Percentiles rank a stretch among this genome's conserved stretches.
Conservation (phyloP, 2,888 invertebrate species). For the Torymus tubicola region DNA sequence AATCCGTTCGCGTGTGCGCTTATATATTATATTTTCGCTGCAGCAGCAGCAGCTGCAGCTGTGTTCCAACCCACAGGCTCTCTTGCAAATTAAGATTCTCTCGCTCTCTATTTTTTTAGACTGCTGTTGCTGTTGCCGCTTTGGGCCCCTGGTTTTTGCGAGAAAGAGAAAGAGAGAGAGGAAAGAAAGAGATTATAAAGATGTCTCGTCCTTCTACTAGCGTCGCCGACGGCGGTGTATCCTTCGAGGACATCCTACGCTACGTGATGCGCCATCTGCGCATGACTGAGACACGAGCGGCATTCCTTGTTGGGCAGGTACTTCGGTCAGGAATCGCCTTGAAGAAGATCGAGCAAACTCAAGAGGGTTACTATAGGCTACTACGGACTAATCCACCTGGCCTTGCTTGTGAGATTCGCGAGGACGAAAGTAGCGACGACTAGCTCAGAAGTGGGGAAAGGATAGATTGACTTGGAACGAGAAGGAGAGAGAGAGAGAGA, state of each 20-base stretch:
- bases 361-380: slow-evolving; percentile 65
- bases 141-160: not conserved
- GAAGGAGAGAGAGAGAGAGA: not conserved
- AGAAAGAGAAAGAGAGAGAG: not conserved
- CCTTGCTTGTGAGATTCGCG: slow-evolving; percentile 60
- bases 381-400: slow-evolving; percentile 52
- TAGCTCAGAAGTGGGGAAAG: too few species aligned
- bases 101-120: slow-evolving; percentile 24
- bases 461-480: too few species aligned
- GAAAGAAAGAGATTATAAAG: not conserved
- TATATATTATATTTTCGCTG: too few species aligned
- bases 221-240: slow-evolving; percentile 50
- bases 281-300: slow-evolving; percentile 65
- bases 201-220: not conserved
- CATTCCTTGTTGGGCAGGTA: slow-evolving; percentile 66
- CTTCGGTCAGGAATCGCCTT: slow-evolving; percentile 67
- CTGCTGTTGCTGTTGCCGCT: not conserved
- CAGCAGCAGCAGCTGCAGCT: too few species aligned
- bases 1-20: too few species aligned
- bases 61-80: too few species aligned
- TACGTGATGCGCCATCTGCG: slow-evolving; percentile 68
- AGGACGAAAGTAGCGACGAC: not conserved
- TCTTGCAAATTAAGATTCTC: not conserved
- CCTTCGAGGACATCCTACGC: slow-evolving; percentile 67
- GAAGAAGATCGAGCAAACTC: slow-evolving; percentile 66